A percentile compares a stretch with the other conserved stretches of the same genome.
These are phyloP conservation scores for Aproaerema taeniolella DNA, from an alignment of 2,888 invertebrate species.

Conservation along the genomic window DNA sequence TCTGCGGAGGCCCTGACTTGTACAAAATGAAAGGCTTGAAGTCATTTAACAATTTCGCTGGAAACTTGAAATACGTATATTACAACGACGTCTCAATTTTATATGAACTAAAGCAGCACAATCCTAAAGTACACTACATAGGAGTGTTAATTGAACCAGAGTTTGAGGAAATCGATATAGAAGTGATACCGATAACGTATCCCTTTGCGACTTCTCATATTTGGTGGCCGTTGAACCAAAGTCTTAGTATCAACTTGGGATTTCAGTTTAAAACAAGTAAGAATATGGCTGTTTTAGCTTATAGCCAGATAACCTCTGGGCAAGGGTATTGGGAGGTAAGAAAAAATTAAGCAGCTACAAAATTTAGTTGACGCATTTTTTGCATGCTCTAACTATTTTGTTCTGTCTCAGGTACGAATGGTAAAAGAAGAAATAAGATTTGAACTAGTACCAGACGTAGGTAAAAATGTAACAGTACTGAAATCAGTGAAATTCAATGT, in stretches of 20 bases:
- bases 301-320: conserved; percentile 86
- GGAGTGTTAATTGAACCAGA: conserved; percentile 86
- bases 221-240: conserved; percentile 90
- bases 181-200: conserved; percentile 93
- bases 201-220: conserved; percentile 94
- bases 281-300: conserved; percentile 89
- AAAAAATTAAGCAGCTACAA: neutral
- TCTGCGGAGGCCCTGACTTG: conserved; percentile 91
- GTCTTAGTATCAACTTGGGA: conserved; percentile 84
- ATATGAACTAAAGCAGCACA: conserved; percentile 89
- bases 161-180: conserved; percentile 89
- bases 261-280: conserved; percentile 93
- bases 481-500: conserved; percentile 89
- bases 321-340: conserved; percentile 92
- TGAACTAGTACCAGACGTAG: conserved; percentile 85
- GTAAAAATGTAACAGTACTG: conserved; percentile 86
- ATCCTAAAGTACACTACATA: conserved; percentile 90
- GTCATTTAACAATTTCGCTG: conserved; percentile 91
- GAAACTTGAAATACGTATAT: conserved; percentile 93
- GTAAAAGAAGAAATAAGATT: conserved; percentile 92
- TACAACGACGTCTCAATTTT: conserved; percentile 95
- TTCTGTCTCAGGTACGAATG: conserved; percentile 82
- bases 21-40: conserved; percentile 89
- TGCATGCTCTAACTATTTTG: too few relatives aligned
- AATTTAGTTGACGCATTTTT: too few relatives aligned